These are phyloP conservation scores for Oophaga sylvatica DNA, from an alignment of 2,797 vertebrate species.

Conservation along the genomic window DNA sequence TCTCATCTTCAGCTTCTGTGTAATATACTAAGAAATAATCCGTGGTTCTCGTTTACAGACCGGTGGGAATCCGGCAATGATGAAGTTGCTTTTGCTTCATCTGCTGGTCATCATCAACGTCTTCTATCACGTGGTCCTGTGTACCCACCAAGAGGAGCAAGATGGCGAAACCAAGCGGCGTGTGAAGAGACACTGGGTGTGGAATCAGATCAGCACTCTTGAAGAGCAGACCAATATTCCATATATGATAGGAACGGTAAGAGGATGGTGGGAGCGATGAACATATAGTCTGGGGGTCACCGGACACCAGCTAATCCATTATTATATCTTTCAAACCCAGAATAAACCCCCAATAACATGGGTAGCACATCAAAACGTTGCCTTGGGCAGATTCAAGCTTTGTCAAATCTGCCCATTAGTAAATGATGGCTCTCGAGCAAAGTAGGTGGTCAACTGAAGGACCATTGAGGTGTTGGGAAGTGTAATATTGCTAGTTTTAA, in stretches of 20 bases:
- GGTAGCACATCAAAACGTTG: not conserved
- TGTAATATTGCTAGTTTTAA: not conserved
- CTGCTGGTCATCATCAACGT: slow-evolving; percentile 49
- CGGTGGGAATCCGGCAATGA: slow-evolving; percentile 37
- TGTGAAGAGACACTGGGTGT: slow-evolving; percentile 78
- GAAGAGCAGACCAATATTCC: slow-evolving; percentile 75
- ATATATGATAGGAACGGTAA: slow-evolving; percentile 78
- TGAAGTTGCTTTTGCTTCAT: slow-evolving; percentile 49
- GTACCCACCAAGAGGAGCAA: slow-evolving; percentile 31
- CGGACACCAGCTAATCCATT: not conserved
- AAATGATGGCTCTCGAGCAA: not conserved
- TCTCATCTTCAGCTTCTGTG: not conserved
- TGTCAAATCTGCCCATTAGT: too few relatives aligned
- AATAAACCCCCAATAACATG: not conserved
- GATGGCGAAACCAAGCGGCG: slow-evolving; percentile 65
- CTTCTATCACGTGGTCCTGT: slow-evolving; percentile 45
- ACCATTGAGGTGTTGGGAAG: not conserved
- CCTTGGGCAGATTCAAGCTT: not conserved
- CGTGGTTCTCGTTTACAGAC: not conserved
- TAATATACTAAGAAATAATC: not conserved
- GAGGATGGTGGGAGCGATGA: not conserved
- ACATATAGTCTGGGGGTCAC: not conserved
- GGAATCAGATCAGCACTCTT: slow-evolving; percentile 78
- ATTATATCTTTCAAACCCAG: too few relatives aligned
- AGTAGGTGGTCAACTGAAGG: not conserved